Evolutionary conservation across 2,888 invertebrate species (phyloP), one percentile per base, ranked within the genome.

Genomic region (Cerceris rybyensis): DNA sequence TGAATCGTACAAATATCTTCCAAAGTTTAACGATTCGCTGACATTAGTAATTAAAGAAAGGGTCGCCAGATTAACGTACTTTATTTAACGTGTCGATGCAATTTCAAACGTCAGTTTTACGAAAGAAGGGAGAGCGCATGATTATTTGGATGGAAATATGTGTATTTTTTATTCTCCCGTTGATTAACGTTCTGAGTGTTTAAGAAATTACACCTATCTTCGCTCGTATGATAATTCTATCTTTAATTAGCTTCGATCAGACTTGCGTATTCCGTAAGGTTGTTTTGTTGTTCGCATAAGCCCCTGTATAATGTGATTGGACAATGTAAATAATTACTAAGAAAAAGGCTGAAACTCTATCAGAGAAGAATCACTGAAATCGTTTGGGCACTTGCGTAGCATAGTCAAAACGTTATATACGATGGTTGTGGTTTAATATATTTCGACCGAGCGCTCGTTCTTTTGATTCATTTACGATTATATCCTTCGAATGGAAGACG

Each of bases 311-410:
- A 78, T 80, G 69, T 75, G 72, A 74, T 17, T 39, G 58, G 66
- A 70, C 49, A 69, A 50, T 85, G 77, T 85, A 84, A 76, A 83
- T 83, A 81, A 77, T 74, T 75, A 64, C 60, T 71, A 75, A 70
- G 28, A 78, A 72, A 74, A 66, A 82, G 72, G 69, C 68, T 70
- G 72, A 68, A 74, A 75, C 72, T 52, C 64, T 63, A 71, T 64
- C 7, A 70, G 52, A 28, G 70, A 52, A 28, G 70, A 69, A 66
- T 73, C n/a, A 64, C n/a, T 72, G 39, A 75, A 75, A 80, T 61
- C 82, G 59, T 76, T 72, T 73, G 85, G 85, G 85, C 85, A 84
- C 76, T 84, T 84, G 84, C 83, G 83, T 83, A 71, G 73, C 71
- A 78, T 71, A 69, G 70, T 83, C 73, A 75, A 67, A 74, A 39